Percentiles rank a stretch among this genome's conserved stretches.
phyloP scores from a whole-genome alignment of 2,113 vertebrate genomes.

The Bujurquina vittata region DNA sequence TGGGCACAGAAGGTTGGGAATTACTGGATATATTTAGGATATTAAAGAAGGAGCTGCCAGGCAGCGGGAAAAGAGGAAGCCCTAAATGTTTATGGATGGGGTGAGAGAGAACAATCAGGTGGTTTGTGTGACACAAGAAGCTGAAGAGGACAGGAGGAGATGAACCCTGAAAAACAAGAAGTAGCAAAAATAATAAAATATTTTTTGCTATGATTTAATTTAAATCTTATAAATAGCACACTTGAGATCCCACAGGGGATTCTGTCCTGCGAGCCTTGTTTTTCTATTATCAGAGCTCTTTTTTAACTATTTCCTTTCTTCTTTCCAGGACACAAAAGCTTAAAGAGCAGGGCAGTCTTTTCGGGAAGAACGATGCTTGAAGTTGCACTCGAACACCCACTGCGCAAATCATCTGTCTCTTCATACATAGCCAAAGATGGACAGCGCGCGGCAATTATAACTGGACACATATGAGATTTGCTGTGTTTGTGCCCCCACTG shows the following conservation, averaged over 20 bases:
- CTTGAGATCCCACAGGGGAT: neutral
- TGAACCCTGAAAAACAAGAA: neutral
- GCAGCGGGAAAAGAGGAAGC: neutral
- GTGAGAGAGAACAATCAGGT: neutral
- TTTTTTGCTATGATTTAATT: neutral
- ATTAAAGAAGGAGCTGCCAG: neutral
- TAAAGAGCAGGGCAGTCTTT: constrained; percentile 76
- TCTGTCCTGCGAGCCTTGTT: neutral
- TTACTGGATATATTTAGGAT: neutral
- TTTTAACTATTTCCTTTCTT: constrained; percentile 1
- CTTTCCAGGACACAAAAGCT: constrained; percentile 73
- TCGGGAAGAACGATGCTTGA: constrained; percentile 58
- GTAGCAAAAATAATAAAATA: neutral
- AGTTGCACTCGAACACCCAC: constrained; percentile 25
- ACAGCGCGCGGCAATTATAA: constrained; percentile 16
- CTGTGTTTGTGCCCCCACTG: neutral
- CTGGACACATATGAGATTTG: constrained; percentile 21
- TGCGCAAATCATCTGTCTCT: constrained; percentile 21
- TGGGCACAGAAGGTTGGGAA: neutral
- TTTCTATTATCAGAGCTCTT: neutral
- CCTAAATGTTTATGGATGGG: neutral
- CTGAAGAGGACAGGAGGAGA: neutral
- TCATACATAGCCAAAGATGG: constrained; percentile 61
- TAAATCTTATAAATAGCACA: rapidly evolving
- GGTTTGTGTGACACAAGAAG: neutral